Percentiles rank a stretch among this genome's conserved stretches.
Conservation (phyloP, 2,113 vertebrate species). For the Australoheros scitulus region DNA sequence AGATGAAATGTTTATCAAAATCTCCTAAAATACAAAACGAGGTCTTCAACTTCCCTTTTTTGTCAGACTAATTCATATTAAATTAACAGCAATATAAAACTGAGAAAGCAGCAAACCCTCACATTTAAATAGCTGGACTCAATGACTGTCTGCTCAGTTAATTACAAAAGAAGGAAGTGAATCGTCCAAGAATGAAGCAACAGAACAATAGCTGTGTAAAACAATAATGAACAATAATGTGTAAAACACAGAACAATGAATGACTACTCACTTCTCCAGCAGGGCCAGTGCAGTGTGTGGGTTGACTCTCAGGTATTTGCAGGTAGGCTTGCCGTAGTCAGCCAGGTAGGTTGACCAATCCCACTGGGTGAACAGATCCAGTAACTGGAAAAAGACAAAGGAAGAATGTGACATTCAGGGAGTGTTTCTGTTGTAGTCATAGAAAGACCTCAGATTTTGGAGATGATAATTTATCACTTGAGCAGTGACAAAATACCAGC, state of each 20-base stretch:
- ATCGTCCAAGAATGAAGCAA: not conserved
- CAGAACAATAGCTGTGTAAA: not conserved
- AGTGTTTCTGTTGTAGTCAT: not conserved
- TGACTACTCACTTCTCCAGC: constrained; percentile 90
- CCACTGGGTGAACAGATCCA: constrained; percentile 98
- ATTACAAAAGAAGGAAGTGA: not conserved
- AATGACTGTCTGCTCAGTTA: not conserved
- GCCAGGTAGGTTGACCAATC: constrained; percentile 97
- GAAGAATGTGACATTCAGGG: not conserved
- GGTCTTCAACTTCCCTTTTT: not conserved
- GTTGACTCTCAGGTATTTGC: constrained; percentile 95
- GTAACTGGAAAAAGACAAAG: constrained; percentile 76
- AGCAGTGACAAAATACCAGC: not conserved
- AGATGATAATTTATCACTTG: not conserved
- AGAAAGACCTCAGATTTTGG: not conserved
- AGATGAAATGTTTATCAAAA: not conserved
- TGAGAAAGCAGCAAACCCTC: not conserved
- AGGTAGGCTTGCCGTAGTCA: constrained; percentile 91
- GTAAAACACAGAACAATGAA: not conserved
- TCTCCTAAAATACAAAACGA: not conserved
- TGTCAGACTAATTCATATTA: not conserved
- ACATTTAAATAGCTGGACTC: not conserved
- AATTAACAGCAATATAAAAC: not conserved
- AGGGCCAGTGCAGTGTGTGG: constrained; percentile 89
- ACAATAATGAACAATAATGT: not conserved